Conservation (phyloP, 2,888 invertebrate species). For the Axea sp. region DNA sequence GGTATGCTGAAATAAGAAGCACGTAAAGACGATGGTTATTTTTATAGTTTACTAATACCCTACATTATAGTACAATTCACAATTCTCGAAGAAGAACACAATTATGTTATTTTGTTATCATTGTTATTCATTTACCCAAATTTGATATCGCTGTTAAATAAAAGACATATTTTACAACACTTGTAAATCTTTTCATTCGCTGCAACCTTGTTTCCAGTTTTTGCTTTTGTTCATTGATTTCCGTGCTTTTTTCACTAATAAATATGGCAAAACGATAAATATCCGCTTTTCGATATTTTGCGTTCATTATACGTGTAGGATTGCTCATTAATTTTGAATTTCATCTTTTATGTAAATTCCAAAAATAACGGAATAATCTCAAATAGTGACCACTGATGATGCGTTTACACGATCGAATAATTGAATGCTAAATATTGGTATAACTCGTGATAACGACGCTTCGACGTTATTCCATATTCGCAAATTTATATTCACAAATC, state of each 20-base stretch:
- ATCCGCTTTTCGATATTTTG: constrained; percentile 25
- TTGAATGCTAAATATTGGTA: constrained; percentile 64
- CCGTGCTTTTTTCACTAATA: no score
- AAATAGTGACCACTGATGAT: constrained; percentile 56
- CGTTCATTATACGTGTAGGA: constrained; percentile 35
- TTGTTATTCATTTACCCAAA: constrained; percentile 57
- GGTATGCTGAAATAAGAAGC: constrained; percentile 39
- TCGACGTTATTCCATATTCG: constrained; percentile 49
- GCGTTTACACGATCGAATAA: constrained; percentile 60
- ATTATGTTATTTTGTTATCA: constrained; percentile 58
- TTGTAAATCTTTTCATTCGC: constrained; percentile 19
- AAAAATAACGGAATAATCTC: constrained; percentile 58
- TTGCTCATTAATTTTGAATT: constrained; percentile 54
- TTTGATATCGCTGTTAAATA: constrained; percentile 58
- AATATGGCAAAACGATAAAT: constrained; percentile 26
- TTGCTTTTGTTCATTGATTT: not conserved
- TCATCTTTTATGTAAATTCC: constrained; percentile 57
- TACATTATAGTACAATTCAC: constrained; percentile 39
- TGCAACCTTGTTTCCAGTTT: constrained; percentile 5
- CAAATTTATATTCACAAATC: constrained; percentile 56
- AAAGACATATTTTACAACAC: constrained; percentile 54
- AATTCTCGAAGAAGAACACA: constrained; percentile 36
- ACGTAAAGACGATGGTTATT: constrained; percentile 23
- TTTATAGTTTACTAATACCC: constrained; percentile 40
- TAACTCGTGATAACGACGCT: constrained; percentile 66